phyloP scores from a whole-genome alignment of 2,888 invertebrate species.

The Acanthosepion esculentum region DNA sequence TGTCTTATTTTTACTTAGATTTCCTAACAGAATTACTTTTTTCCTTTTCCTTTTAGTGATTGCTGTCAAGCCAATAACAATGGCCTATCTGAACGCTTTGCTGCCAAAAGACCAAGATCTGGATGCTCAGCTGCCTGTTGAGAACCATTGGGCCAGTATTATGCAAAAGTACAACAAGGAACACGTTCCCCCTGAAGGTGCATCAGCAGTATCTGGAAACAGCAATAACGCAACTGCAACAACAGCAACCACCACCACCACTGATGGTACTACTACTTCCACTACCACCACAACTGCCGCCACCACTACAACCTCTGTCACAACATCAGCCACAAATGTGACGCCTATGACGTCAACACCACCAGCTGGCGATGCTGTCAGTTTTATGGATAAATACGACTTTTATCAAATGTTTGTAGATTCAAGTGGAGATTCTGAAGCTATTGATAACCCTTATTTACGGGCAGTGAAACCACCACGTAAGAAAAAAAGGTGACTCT shows the following conservation, averaged over 20 bases:
- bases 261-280: too few relatives aligned
- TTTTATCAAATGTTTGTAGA: constrained; percentile 48
- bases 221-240: constrained; percentile 47
- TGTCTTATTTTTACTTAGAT: background rate
- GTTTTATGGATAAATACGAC: background rate
- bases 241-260: too few relatives aligned
- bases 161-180: constrained; percentile 42
- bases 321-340: too few relatives aligned
- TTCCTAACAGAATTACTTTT: background rate
- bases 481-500: constrained; percentile 51
- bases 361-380: background rate
- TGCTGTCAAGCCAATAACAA: constrained; percentile 85
- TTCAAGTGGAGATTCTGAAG: constrained; percentile 75
- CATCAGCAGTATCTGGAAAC: constrained; percentile 52
- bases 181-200: constrained; percentile 52
- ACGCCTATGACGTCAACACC: background rate
- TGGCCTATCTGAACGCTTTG: constrained; percentile 88
- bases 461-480: constrained; percentile 77
- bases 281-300: too few relatives aligned
- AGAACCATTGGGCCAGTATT: constrained; percentile 53
- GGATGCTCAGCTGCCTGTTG: constrained; percentile 82
- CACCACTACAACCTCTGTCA: too few relatives aligned
- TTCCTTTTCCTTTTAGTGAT: constrained; percentile 83
- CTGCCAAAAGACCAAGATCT: constrained; percentile 95
- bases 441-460: constrained; percentile 85